A percentile compares a stretch with the other conserved stretches of the same genome.
phyloP scores from a whole-genome alignment of 2,888 invertebrate species.

The Anoplius nigerrimus region DNA sequence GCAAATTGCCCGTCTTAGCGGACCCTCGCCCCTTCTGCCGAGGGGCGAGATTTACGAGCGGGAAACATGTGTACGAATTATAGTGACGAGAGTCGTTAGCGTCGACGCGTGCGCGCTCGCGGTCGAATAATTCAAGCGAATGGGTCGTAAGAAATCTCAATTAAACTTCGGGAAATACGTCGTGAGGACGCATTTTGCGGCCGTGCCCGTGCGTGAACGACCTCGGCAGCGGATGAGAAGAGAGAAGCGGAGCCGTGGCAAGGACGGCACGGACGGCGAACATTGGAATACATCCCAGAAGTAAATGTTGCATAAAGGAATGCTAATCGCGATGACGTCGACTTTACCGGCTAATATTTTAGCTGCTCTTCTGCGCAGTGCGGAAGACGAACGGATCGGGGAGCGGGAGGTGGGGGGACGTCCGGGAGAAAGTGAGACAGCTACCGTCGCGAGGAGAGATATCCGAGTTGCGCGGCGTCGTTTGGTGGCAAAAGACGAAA shows the following conservation, averaged over 20 bases:
- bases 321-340: neutral
- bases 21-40: no score
- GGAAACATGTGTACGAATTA: no score
- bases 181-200: slow-evolving; percentile 40
- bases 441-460: no score
- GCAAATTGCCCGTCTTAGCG: no score
- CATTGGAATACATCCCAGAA: neutral
- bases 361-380: slow-evolving; percentile 8
- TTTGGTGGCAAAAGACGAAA: no score
- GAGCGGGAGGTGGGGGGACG: no score
- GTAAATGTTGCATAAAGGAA: neutral
- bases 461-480: no score
- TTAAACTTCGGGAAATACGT: slow-evolving; percentile 48
- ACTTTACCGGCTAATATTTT: slow-evolving; percentile 9
- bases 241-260: slow-evolving; percentile 3
- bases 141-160: slow-evolving; percentile 55
- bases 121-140: slow-evolving; percentile 43
- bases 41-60: no score
- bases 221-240: slow-evolving; percentile 4
- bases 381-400: no score
- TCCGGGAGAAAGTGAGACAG: no score
- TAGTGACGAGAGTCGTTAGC: no score
- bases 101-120: neutral
- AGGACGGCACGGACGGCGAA: neutral
- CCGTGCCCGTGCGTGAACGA: slow-evolving; percentile 41